These are phyloP conservation scores for Perizoma affinitatum DNA, from an alignment of 2,888 invertebrate genomes.

Conservation along the genomic window DNA sequence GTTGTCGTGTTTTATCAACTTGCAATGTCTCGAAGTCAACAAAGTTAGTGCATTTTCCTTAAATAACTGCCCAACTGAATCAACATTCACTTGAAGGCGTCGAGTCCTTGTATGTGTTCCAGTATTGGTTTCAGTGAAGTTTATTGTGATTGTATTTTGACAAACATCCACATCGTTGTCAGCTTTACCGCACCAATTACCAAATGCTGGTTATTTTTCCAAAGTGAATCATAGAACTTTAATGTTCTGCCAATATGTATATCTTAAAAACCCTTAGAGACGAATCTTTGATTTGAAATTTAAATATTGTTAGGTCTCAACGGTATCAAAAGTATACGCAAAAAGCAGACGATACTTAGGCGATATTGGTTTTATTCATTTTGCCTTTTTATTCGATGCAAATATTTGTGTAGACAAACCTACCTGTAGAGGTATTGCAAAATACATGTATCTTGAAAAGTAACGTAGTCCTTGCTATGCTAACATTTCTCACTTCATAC, in stretches of 20 bases:
- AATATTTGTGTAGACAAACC: conserved; percentile 15
- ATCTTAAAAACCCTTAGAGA: not conserved
- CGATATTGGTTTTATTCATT: conserved; percentile 35
- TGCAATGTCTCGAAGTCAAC: conserved; percentile 4
- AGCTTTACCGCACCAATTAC: too few relatives aligned
- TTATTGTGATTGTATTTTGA: not conserved
- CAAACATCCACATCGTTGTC: too few relatives aligned
- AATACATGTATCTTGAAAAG: too few relatives aligned
- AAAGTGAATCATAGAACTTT: too few relatives aligned
- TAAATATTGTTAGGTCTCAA: not conserved
- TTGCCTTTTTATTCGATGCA: conserved; percentile 33
- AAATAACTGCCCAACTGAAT: conserved; percentile 9
- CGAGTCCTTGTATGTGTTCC: not conserved
- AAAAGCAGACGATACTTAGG: conserved; percentile 25
- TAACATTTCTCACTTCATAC: too few relatives aligned
- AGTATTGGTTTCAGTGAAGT: not conserved
- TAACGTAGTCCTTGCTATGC: too few relatives aligned
- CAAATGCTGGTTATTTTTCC: too few relatives aligned
- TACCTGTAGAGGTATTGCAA: too few relatives aligned
- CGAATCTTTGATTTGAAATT: not conserved
- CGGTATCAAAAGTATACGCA: not conserved
- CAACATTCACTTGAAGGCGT: conserved; percentile 4
- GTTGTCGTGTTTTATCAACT: not conserved
- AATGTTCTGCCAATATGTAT: not conserved
- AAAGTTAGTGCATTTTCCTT: conserved; percentile 9